Percentiles rank a stretch among this genome's conserved stretches.
These are phyloP conservation scores for Anthrax anthrax DNA, from an alignment of 2,888 invertebrate genomes.

Conservation along the genomic window DNA sequence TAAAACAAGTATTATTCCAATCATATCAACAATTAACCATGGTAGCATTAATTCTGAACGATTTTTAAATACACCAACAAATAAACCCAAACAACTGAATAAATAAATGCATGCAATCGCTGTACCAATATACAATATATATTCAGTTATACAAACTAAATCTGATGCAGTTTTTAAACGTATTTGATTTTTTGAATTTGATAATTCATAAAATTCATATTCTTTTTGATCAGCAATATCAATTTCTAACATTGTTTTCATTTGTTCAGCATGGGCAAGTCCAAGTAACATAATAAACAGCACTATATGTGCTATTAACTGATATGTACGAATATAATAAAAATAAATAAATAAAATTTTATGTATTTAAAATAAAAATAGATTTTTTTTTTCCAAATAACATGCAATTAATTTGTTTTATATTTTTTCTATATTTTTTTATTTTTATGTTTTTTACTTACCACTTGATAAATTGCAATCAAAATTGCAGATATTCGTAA, in stretches of 20 bases:
- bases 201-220: slow-evolving; percentile 27
- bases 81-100: slow-evolving; percentile 25
- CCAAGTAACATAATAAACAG: slow-evolving; percentile 30
- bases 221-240: slow-evolving; percentile 33
- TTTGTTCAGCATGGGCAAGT: slow-evolving; percentile 32
- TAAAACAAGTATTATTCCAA: slow-evolving; percentile 21
- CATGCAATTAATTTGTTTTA: too few relatives aligned
- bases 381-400: background rate
- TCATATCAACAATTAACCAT: slow-evolving; percentile 29
- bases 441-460: slow-evolving; percentile 17
- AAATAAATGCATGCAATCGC: slow-evolving; percentile 21
- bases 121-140: slow-evolving; percentile 23
- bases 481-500: slow-evolving; percentile 30
- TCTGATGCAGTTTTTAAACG: slow-evolving; percentile 26
- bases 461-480: slow-evolving; percentile 32
- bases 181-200: slow-evolving; percentile 24
- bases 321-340: background rate
- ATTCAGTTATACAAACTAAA: slow-evolving; percentile 26
- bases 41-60: slow-evolving; percentile 28
- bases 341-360: slow-evolving; percentile 1
- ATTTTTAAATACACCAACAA: slow-evolving; percentile 30
- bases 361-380: slow-evolving; percentile 4
- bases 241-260: slow-evolving; percentile 27
- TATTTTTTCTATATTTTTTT: too few relatives aligned
- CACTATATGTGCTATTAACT: slow-evolving; percentile 31